Base-by-base conservation (phyloP, 2,888 invertebrate genomes). In the Erynnis tages region DNA sequence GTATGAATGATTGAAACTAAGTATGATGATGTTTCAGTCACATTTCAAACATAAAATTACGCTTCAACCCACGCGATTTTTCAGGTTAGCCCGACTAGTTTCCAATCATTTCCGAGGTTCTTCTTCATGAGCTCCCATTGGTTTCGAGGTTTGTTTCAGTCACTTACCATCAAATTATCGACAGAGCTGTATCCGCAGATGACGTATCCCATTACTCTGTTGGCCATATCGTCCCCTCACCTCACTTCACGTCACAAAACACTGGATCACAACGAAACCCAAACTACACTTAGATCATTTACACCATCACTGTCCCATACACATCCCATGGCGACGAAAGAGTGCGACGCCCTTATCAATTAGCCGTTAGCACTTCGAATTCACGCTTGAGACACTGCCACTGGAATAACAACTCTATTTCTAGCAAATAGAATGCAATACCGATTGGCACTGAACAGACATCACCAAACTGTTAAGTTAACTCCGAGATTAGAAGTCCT, bases 101-200 rank as follows among this genome's bases (percentile, higher is more conserved):
- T n/a, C n/a, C n/a, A n/a, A n/a, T n/a, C n/a, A n/a, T n/a, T n/a
- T n/a, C n/a, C n/a, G n/a, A n/a, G n/a, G n/a, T n/a, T n/a, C n/a
- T n/a, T n/a, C n/a, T n/a, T n/a, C n/a, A n/a, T n/a, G n/a, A n/a
- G n/a, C n/a, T n/a, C n/a, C n/a, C n/a, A n/a, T n/a, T n/a, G n/a
- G n/a, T n/a, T n/a, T n/a, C n/a, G n/a, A n/a, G n/a, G n/a, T n/a
- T n/a, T n/a, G n/a, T n/a, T 19, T 7, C 11, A 16, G 14, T 16
- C 10, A 77, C 86, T 91, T 73, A 92, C 92, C 91, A 90, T 67
- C 32, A 90, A 67, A 78, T 91, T 91, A 68, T 92, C 91, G 62
- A 91, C 90, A 49, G 92, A 91, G 65, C 89, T 90, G 65, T 91
- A 91, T 58, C 92, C 92, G 78, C 92, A 92, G 65, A 90, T 90